Evolutionary conservation across 1,140 invertebrate species (phyloP).

Genomic region (Alviniconcha marisindica): DNA sequence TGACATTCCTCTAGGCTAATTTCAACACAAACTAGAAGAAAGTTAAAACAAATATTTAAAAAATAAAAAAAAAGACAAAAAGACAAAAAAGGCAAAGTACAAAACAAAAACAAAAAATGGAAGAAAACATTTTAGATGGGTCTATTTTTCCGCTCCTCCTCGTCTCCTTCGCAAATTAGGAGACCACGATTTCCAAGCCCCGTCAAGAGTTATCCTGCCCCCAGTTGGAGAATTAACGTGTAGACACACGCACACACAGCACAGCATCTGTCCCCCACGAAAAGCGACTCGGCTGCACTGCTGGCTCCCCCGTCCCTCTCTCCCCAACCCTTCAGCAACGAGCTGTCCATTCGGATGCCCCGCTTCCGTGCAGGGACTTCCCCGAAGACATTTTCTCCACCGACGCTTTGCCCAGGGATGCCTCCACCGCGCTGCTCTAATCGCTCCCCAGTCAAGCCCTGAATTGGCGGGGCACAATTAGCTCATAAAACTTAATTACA

Average conservation of each 20-base stretch:
- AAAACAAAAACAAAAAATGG: no score
- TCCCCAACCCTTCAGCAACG: not conserved
- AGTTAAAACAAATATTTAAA: no score
- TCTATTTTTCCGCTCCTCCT: no score
- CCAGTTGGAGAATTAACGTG: not conserved
- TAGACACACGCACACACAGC: conserved; percentile 6
- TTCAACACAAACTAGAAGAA: no score
- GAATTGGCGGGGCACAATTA: conserved; percentile 47
- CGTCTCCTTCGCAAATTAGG: no score
- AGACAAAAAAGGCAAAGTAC: no score
- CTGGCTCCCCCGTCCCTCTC: not conserved
- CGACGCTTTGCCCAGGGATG: not conserved
- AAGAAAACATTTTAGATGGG: no score
- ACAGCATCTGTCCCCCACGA: conserved; percentile 1
- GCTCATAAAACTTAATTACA: conserved; percentile 57
- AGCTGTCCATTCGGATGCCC: not conserved
- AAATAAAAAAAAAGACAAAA: no score
- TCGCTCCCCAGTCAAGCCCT: conserved; percentile 24
- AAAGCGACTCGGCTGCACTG: no score
- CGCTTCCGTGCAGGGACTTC: not conserved
- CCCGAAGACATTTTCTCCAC: not conserved
- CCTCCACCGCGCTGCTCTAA: not conserved
- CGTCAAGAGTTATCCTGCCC: no score
- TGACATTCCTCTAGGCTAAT: no score
- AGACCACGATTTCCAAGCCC: no score